Conservation (phyloP, 1,140 invertebrate genomes). For the Phortica variegata region DNA sequence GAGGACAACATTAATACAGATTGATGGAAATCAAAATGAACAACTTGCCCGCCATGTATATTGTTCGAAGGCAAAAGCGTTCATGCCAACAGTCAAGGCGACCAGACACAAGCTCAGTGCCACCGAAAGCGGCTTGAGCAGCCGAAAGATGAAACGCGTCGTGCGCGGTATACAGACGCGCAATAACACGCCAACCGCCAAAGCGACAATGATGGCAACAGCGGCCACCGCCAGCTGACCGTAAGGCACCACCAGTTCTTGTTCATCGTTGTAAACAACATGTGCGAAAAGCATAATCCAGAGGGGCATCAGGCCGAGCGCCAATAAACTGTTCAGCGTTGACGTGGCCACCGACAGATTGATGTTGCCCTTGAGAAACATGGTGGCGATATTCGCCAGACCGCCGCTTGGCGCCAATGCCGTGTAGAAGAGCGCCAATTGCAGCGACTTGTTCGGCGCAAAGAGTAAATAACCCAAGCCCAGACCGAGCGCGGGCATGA, state of each 20-base stretch:
- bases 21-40: not conserved
- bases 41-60: constrained; percentile 27
- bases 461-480: constrained; percentile 24
- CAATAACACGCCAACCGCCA: constrained; percentile 25
- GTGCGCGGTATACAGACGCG: constrained; percentile 26
- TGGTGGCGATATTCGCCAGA: constrained; percentile 31
- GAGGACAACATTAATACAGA: not conserved
- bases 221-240: constrained; percentile 20
- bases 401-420: constrained; percentile 34
- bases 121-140: constrained; percentile 35
- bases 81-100: constrained; percentile 30
- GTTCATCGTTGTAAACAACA: constrained; percentile 21
- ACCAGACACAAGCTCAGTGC: constrained; percentile 30
- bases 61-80: constrained; percentile 27
- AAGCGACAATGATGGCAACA: constrained; percentile 20
- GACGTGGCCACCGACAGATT: constrained; percentile 36
- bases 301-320: constrained; percentile 27
- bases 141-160: constrained; percentile 28
- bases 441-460: constrained; percentile 11
- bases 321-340: constrained; percentile 30
- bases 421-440: constrained; percentile 35
- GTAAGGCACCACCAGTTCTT: constrained; percentile 24
- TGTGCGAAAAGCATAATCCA: constrained; percentile 28
- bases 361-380: constrained; percentile 36
- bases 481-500: constrained; percentile 30